Base-by-base conservation (phyloP, 2,113 vertebrate species). In the Calyptomena viridis region DNA sequence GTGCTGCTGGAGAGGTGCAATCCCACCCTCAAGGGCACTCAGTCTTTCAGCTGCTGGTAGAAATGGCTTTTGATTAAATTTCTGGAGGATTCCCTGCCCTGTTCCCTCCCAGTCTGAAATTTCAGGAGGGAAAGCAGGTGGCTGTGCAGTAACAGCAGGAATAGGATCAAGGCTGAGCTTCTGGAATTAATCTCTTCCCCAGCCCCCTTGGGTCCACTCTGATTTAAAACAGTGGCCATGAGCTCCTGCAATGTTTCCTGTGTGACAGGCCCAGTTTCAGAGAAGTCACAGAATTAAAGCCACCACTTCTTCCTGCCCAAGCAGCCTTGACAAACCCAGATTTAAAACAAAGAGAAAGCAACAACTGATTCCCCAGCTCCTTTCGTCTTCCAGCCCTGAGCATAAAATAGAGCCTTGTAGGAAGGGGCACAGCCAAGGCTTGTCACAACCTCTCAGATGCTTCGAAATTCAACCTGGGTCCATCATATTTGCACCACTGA, bases 21-120 rank as follows among this genome's bases (percentile, higher is more conserved):
- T 8, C 69, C 83, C 9, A 12, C 11, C 94, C 95, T 84, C 95
- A 60, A 72, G 85, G 93, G 87, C 88, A 59, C 75, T 47, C 0
- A 2, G 84, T n/a, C 35, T 72, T 72, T 75, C 92, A 86, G 90
- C 85, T 92, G 88, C 91, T 80, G 95, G 47, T 37, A 60, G 79
- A 95, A 94, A 86, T n/a, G 72, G 87, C 52, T 93, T 94, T 60
- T 88, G 90, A 81, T 92, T 88, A 37, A n/a, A 92, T 81, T 96
- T 86, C 93, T 94, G 88, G 56, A 94, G 87, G 27, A 79, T 33
- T 90, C 64, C 85, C 84, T 83, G 93, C 52, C 76, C 86, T 84
- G 12, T 39, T 71, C 64, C 75, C 62, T 82, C 87, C 71, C 60
- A 40, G 35, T 14, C 47, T 59, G 79, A 83, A 49, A 42, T 78